Evolutionary conservation across 1,140 invertebrate species (phyloP), one percentile per base, ranked within the genome.

Genomic region (Macrocentrus cingulum): DNA sequence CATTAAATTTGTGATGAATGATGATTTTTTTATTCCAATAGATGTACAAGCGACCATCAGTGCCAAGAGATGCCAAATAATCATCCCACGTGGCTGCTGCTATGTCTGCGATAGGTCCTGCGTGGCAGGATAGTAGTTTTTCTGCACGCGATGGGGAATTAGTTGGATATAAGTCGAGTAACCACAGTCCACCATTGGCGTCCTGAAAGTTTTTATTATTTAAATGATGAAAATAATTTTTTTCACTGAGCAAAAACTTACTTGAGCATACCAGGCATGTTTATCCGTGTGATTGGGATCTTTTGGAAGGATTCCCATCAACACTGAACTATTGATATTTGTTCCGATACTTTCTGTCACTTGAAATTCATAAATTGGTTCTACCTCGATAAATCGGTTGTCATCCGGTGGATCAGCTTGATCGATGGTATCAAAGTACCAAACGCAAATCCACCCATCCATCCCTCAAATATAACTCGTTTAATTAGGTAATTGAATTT

Each of bases 401-500:
- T 91, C 88, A 66, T 91, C 88, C 0, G 86, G 82, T 0, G 86
- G 84, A 76, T 94, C 88, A 0, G 91, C 89, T 59, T 88, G 83
- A 65, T 94, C 91, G 13, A 95, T 90, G 0, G 86, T 88, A 56
- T 92, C 90, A 82, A 92, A 94, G 70, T 88, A 91, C 92, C 93
- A 96, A 16, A 91, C 82, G 52, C 88, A 83, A 13, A 95, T 86
- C 70, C 84, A 91, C 0, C 92, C 93, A 77, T 95, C 93, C 66
- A 87, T 83, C 7, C 90, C 84, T 65, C 8, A 58, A n/a, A n/a
- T n/a, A n/a, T n/a, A n/a, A n/a, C n/a, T n/a, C n/a, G n/a, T n/a
- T n/a, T n/a, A n/a, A n/a, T n/a, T n/a, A n/a, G n/a, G n/a, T n/a
- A n/a, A n/a, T n/a, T n/a, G n/a, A n/a, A n/a, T n/a, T n/a, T n/a